A percentile compares a stretch with the other conserved stretches of the same genome.
These are phyloP conservation scores for Philotrypesis tridentata DNA, from an alignment of 1,140 invertebrate species.

Conservation along the genomic window DNA sequence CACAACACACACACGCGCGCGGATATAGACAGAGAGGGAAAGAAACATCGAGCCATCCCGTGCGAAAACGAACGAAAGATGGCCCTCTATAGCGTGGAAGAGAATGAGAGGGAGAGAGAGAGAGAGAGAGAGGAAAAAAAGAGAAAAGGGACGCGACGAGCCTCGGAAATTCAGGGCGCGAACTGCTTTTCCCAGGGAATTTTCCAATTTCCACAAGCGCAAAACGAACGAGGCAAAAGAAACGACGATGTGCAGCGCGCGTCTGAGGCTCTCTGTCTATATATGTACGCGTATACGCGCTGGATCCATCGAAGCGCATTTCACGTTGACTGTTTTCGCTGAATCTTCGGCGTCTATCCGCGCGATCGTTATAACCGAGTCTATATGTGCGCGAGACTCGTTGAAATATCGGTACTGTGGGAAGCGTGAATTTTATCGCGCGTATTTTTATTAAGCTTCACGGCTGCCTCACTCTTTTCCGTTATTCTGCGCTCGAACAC, in stretches of 20 bases:
- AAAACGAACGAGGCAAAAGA: neutral
- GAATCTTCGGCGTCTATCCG: too few species aligned
- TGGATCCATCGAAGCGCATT: neutral
- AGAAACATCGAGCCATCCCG: neutral
- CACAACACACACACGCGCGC: neutral
- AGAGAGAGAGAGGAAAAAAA: conserved; percentile 25
- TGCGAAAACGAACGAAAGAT: neutral
- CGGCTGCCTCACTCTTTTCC: too few species aligned
- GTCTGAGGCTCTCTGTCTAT: too few species aligned
- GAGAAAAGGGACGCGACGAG: conserved; percentile 56
- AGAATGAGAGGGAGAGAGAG: neutral
- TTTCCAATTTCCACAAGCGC: conserved; percentile 55
- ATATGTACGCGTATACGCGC: too few species aligned
- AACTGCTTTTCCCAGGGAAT: conserved; percentile 57
- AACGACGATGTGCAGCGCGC: neutral
- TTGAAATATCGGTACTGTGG: too few species aligned
- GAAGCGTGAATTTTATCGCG: too few species aligned
- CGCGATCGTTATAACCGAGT: too few species aligned
- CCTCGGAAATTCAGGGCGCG: conserved; percentile 55
- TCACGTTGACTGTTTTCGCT: too few species aligned
- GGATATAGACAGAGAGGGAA: too few species aligned
- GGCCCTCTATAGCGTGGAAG: neutral
- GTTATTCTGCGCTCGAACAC: too few species aligned
- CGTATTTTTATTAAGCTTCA: too few species aligned
- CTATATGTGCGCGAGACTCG: too few species aligned